A percentile compares a stretch with the other conserved stretches of the same genome.
These are phyloP conservation scores for Ernsta delagoae DNA, from an alignment of 2,888 invertebrate species.

Conservation along the genomic window DNA sequence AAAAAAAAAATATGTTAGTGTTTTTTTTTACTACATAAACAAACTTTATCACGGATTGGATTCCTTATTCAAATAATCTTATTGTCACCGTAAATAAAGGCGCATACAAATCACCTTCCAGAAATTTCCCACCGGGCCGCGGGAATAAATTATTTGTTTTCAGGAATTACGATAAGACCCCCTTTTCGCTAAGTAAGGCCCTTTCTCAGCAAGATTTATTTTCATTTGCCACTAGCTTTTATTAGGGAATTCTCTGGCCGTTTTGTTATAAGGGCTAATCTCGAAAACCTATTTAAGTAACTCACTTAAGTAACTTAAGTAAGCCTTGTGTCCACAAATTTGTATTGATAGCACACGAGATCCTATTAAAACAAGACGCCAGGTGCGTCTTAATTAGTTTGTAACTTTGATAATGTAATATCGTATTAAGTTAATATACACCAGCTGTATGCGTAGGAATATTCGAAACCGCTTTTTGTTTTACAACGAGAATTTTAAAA, in stretches of 20 bases:
- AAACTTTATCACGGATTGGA: conserved; percentile 1
- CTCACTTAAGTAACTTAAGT: no score
- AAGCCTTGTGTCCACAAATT: no score
- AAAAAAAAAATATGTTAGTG: no score
- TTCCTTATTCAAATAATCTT: conserved; percentile 21
- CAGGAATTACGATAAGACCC: conserved; percentile 23
- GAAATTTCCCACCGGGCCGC: conserved; percentile 22
- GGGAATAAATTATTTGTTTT: conserved; percentile 16
- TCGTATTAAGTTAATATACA: no score
- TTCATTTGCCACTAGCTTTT: conserved; percentile 1
- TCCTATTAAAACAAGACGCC: no score
- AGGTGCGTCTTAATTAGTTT: no score
- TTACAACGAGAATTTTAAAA: no score
- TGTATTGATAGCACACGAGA: no score
- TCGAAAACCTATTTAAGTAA: no score
- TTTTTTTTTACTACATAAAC: neutral
- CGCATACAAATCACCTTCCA: conserved; percentile 20
- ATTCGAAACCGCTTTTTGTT: no score
- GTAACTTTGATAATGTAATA: no score
- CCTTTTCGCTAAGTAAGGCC: conserved; percentile 19
- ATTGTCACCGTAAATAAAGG: conserved; percentile 21
- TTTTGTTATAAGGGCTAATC: neutral
- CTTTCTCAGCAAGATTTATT: conserved; percentile 16
- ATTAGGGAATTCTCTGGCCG: neutral
- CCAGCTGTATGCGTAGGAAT: no score